Evolutionary conservation across 2,888 invertebrate genomes (phyloP), one percentile per base, ranked within the genome.

Genomic region (Achlya flavicornis): DNA sequence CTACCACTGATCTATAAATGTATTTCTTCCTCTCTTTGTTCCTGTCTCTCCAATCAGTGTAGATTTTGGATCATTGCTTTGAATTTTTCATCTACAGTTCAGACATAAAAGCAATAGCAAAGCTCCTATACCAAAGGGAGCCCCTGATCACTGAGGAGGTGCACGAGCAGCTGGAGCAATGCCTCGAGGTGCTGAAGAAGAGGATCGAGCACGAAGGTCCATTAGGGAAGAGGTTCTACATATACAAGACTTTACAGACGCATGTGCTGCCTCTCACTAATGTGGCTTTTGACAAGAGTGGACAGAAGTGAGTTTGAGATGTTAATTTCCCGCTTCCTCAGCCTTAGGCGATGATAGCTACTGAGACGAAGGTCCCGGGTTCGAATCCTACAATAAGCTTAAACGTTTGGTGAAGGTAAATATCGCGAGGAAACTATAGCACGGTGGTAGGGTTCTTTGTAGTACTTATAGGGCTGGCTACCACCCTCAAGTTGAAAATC

Each of bases 191-290:
- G 69, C 86, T 97, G 67, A 96, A 96, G 85, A 93, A 94, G 64
- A 95, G 96, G 78, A 92, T 95, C 67, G 94, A 95, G 72, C 95
- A 95, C 71, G 94, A 94, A 66, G 94, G 92, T 0, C 95, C 95
- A 0, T 81, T 93, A 3, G 94, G 95, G 43, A 95, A 95, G 81
- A 92, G 94, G 76, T 96, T 95, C 85, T 95, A 95, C 85, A 94
- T 95, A 73, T 95, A 95, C 89, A 95, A 95, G 85, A 95, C 95
- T 0, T 84, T 96, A 69, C 94, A 94, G 78, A 95, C 96, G 0
- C 97, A 97, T 80, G 93, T 96, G 16, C 87, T 96, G 69, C 97
- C 97, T 1, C 87, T 97, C 46, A 97, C 97, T 6, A 96, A 96
- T 77, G 95, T 96, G 33, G 95, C 95, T 53, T 95, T 97, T 77